A percentile compares a stretch with the other conserved stretches of the same genome.
These are phyloP conservation scores for Pseudomyrmex cubaensis DNA, from an alignment of 1,140 invertebrate genomes.

Conservation along the genomic window DNA sequence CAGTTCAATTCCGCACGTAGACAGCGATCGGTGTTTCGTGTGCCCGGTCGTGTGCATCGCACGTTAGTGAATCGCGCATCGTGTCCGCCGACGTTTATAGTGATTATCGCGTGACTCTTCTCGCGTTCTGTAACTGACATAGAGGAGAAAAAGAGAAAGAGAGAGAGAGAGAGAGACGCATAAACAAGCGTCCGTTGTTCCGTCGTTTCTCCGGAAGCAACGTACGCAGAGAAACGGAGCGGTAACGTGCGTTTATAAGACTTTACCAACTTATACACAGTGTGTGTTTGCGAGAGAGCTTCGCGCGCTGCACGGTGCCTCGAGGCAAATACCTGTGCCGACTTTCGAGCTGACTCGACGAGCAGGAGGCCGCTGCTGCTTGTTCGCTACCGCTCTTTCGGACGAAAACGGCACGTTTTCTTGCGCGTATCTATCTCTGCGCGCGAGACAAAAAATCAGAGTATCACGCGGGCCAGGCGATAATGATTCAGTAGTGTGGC, in stretches of 20 bases:
- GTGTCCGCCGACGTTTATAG: not conserved
- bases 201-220: constrained; percentile 6
- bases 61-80: not conserved
- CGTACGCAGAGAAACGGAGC: constrained; percentile 42
- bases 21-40: constrained; percentile 61
- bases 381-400: not conserved
- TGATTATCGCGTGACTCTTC: constrained; percentile 24
- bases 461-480: no score
- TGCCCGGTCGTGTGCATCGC: not conserved
- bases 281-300: constrained; percentile 63
- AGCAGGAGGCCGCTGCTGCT: constrained; percentile 48
- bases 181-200: not conserved
- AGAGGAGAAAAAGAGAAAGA: not conserved
- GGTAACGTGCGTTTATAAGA: constrained; percentile 10
- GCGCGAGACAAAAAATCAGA: not conserved
- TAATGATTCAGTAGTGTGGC: not conserved
- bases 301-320: constrained; percentile 74
- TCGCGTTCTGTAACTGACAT: not conserved
- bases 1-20: constrained; percentile 80
- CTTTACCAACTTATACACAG: constrained; percentile 4
- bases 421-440: not conserved
- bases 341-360: constrained; percentile 68
- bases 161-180: no score
- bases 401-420: constrained; percentile 4
- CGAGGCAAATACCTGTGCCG: constrained; percentile 79